Evolutionary conservation across 2,888 invertebrate species (phyloP), one percentile per base, ranked within the genome.

Genomic region (Silvanus unidentatus): DNA sequence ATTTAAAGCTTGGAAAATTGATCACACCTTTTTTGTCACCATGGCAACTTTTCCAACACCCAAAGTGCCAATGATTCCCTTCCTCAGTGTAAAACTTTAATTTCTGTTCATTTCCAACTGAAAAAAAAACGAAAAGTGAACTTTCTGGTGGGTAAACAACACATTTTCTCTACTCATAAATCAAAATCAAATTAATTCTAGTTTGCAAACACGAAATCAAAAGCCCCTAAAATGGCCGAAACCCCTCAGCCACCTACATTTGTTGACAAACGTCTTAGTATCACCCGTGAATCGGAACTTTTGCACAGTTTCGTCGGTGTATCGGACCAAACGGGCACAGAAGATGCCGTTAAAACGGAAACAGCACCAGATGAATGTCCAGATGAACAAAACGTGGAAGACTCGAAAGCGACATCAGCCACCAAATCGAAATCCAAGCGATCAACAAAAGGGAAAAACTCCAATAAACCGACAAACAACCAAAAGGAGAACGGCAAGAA

Each of bases 231-330:
- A 9, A 59, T 57, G 60, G 55, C 48, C 16, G 54, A 54, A 22
- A 22, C 8, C 3, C 3, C 3, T 22, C 22, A 3, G 22, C 3
- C 22, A 22, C 22, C 22, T 3, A 50, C 45, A 11, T 52, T 53
- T 43, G 57, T 58, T 1, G 62, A 59, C 40, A 58, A 55, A 52
- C 53, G 62, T 10, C 52, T 67, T 16, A 65, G 56, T 40, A 62
- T 58, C 40, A 82, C 42, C 76, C 80, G 22, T 79, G 81, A 37
- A 78, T 83, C 61, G 81, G 88, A 89, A 64, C 78, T 88, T 57
- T 68, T 90, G 12, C 87, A 88, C 72, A 88, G 88, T 65, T 90
- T 86, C 65, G 83, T 87, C 11, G 76, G 88, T 40, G 79, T 86
- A 12, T 22, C 22, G 4, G n/a, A n/a, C n/a, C n/a, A n/a, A n/a